Base-by-base conservation (phyloP, 2,797 vertebrate species). In the Urocyon cinereoargenteus region DNA sequence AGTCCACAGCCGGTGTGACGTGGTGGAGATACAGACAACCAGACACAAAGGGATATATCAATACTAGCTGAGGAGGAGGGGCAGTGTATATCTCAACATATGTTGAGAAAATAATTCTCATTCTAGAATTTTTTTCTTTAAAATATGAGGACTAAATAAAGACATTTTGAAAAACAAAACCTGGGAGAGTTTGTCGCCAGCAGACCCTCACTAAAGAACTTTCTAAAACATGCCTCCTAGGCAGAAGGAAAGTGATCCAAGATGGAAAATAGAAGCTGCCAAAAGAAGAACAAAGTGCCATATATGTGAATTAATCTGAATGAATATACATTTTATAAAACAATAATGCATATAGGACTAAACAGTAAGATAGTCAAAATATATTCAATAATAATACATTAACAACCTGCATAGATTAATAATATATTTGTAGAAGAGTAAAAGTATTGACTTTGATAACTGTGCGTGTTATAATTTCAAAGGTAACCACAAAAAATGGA, bases 131-230 rank as follows among this genome's bases (percentile, higher is more conserved):
- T 77, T 79, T 16, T 77, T 68, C 26, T 51, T 72, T 68, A 89
- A 79, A 93, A 94, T 78, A 45, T 79, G 51, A 91, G 83, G 21
- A 31, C n/a, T 93, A 93, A 45, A 24, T 90, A 6, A 77, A 70
- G 18, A 28, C 9, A 45, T 82, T 90, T 82, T 19, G 57, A 51
- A 45, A 83, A 78, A 51, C 13, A 93, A 86, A 61, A 72, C 9
- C n/a, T 73, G n/a, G 13, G 79, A 79, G 62, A 57, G 6, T 73
- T 91, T 85, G 19, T 70, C 3, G 73, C 2, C 57, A 68, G 78
- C n/a, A 90, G 57, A 64, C 28, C 16, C 19, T 94, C 2, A 11
- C 28, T 24, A 73, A 84, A 91, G 45, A 70, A 66, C 75, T 40
- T 73, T 24, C 51, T 66, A 26, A 49, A 87, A 68, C 70, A 36